A percentile compares a stretch with the other conserved stretches of the same genome.
Conservation (phyloP, 35 echinoderm and acorn worm genomes). For the Acanthaster planci region DNA sequence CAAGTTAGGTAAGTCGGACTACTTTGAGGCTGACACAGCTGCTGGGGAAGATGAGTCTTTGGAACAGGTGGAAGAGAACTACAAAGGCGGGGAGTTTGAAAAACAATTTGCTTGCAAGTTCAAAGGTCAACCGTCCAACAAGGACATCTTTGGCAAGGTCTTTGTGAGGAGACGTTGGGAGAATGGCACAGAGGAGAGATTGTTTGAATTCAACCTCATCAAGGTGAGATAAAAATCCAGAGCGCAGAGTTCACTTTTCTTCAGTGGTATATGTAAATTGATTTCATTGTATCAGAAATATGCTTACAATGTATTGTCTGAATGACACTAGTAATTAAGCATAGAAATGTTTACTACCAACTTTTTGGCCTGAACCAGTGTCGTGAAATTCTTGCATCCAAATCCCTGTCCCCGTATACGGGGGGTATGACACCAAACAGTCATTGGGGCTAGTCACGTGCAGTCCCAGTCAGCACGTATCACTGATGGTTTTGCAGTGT, state of each 20-base stretch:
- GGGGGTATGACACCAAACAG: no score
- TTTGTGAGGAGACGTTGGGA: conserved; percentile 71
- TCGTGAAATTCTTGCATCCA: no score
- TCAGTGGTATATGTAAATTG: background rate
- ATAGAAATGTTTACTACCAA: background rate
- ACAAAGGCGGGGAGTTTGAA: conserved; percentile 92
- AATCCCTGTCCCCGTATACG: no score
- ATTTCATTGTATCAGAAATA: background rate
- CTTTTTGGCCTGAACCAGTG: no score
- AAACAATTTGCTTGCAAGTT: conserved; percentile 94
- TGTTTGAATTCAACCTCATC: conserved; percentile 94
- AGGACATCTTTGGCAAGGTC: conserved; percentile 97
- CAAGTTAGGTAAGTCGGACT: conserved; percentile 76
- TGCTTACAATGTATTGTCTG: background rate
- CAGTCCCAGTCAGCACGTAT: no score
- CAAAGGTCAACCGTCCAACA: conserved; percentile 70
- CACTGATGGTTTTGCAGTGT: no score
- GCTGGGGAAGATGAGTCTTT: conserved; percentile 75
- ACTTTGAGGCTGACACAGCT: conserved; percentile 88
- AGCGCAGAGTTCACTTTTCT: background rate
- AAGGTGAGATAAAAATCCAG: conserved; percentile 54
- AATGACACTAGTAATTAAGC: background rate
- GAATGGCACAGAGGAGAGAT: conserved; percentile 70
- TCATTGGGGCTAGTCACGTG: no score
- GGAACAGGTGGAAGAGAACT: conserved; percentile 82